Evolutionary conservation across 2,113 vertebrate genomes (phyloP), one percentile per base, ranked within the genome.

Genomic region (Cisticola juncidis): DNA sequence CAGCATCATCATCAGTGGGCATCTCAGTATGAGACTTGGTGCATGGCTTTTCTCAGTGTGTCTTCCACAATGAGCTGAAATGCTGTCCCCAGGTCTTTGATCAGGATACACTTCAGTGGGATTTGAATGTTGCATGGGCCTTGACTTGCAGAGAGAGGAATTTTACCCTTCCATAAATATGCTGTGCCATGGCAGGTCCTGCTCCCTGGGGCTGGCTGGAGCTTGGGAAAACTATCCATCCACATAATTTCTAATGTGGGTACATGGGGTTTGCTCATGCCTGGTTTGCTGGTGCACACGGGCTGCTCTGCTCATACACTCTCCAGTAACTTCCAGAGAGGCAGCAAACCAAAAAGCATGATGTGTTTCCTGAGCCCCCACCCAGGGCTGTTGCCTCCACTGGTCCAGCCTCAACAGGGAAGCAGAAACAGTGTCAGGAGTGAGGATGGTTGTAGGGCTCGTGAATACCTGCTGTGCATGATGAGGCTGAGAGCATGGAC

Each of bases 101-200:
- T 94, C 89, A 92, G 57, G 80, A 74, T 26, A 71, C 81, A 74
- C 91, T 87, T 94, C 83, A 84, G 77, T 72, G 53, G 65, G 65
- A 76, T 91, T 78, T 84, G 77, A 84, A 71, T 76, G 84, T 61
- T 73, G 58, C 45, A 36, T 2, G 12, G 78, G 42, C 62, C 81
- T 85, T 95, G 90, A 95, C 71, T 74, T 78, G 50, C 23, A 50
- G 40, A 80, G 60, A 88, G 29, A 91, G 33, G 35, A 92, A 92
- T 94, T 93, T 78, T 96, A 56, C 64, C 64, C 83, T 83, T 86
- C 72, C 86, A 74, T 88, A 96, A 95, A 90, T 88, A 91, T 12
- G 33, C 13, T 74, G 45, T 73, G 31, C 68, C 42, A 47, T 92
- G 79, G 62, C 88, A 94, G 85, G 50, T 86, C 56, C 56, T 84